Percentiles rank a stretch among this genome's conserved stretches.
phyloP scores from a whole-genome alignment of 2,113 vertebrate genomes.

The Oceanites oceanicus region DNA sequence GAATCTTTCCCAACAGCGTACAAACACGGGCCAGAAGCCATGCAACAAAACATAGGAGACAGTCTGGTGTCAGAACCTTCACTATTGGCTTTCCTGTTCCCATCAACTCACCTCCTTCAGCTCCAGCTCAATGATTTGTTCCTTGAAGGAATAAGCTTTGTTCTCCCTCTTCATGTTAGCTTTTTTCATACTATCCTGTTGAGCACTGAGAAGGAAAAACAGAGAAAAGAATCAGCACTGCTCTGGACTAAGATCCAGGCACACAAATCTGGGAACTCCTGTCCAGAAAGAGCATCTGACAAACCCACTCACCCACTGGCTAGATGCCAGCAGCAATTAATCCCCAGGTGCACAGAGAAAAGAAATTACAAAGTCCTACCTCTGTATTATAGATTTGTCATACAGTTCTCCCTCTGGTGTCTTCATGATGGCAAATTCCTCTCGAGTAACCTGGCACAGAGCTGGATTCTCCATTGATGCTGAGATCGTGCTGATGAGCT shows the following conservation, averaged over 20 bases:
- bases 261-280: not conserved
- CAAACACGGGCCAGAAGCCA: not conserved
- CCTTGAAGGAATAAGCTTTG: slow-evolving; percentile 97
- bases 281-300: not conserved
- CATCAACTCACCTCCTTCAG: slow-evolving; percentile 86
- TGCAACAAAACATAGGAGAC: not conserved
- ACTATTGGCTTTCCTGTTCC: not conserved
- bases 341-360: not conserved
- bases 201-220: slow-evolving; percentile 77
- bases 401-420: slow-evolving; percentile 89
- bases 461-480: slow-evolving; percentile 81
- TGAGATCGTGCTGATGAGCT: slow-evolving; percentile 82
- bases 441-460: slow-evolving; percentile 84
- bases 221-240: not conserved
- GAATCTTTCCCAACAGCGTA: not conserved
- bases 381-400: slow-evolving; percentile 93
- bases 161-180: slow-evolving; percentile 97
- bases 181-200: slow-evolving; percentile 93
- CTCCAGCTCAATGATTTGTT: slow-evolving; percentile 97
- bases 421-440: slow-evolving; percentile 92
- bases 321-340: not conserved
- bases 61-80: not conserved
- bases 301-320: not conserved
- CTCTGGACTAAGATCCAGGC: not conserved
- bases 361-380: slow-evolving; percentile 67